Percentiles rank a stretch among this genome's conserved stretches.
Conservation (phyloP, 2,113 vertebrate species). For the Mormyrus lacerda region DNA sequence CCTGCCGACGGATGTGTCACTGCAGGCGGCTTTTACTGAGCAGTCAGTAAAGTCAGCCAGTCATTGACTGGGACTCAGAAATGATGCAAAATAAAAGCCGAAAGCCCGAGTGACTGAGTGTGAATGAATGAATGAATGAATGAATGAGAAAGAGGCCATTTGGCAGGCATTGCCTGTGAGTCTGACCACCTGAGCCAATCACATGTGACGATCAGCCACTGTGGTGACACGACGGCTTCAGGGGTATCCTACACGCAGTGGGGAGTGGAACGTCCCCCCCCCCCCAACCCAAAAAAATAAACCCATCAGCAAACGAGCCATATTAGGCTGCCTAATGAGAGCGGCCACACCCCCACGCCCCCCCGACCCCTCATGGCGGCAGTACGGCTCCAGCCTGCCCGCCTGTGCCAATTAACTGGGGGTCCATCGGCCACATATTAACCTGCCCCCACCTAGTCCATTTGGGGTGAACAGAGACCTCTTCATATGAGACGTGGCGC, state of each 20-base stretch:
- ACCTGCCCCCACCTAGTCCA: not conserved
- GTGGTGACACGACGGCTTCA: not conserved
- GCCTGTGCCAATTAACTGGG: constrained; percentile 69
- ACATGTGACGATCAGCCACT: not conserved
- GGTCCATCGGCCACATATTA: constrained; percentile 48
- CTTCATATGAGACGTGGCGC: not conserved
- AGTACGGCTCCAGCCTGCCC: constrained; percentile 47
- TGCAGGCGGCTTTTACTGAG: not conserved
- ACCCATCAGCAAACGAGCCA: constrained; percentile 76
- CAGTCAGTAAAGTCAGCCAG: not conserved
- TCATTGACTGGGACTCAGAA: not conserved
- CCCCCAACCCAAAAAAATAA: not conserved
- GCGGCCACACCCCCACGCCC: constrained; percentile 56
- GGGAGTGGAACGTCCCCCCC: not conserved
- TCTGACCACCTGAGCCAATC: not conserved
- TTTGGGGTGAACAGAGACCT: constrained; percentile 30
- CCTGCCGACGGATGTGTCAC: not conserved
- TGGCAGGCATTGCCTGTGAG: not conserved
- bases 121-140: not conserved
- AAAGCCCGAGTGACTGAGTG: not conserved
- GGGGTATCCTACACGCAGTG: not conserved
- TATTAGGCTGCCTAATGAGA: constrained; percentile 67
- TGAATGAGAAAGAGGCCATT: not conserved
- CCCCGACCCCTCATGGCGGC: constrained; percentile 61
- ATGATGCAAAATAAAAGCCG: not conserved